phyloP scores from a whole-genome alignment of 2,113 vertebrate genomes.

The Atractosteus spatula region DNA sequence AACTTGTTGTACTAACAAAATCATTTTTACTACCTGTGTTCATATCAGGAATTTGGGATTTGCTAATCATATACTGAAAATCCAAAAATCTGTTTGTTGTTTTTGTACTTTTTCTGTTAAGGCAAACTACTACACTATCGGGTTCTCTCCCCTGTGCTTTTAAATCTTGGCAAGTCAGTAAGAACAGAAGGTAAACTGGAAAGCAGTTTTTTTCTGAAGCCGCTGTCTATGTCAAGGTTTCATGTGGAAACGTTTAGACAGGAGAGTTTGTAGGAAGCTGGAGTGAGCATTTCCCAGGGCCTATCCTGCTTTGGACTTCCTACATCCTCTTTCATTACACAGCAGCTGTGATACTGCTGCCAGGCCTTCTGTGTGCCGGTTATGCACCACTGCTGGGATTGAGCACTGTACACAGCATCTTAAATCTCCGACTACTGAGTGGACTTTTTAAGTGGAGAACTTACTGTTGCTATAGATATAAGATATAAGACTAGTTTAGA shows the following conservation, averaged over 20 bases:
- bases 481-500: conserved; percentile 1
- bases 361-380: conserved; percentile 12
- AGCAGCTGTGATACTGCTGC: background rate
- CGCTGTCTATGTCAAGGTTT: background rate
- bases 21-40: too few relatives aligned
- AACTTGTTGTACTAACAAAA: too few relatives aligned
- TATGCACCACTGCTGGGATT: background rate
- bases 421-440: too few relatives aligned
- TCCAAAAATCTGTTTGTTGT: too few relatives aligned
- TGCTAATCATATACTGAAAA: too few relatives aligned
- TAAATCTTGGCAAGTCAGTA: background rate
- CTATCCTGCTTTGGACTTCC: background rate
- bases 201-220: background rate
- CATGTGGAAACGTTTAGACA: conserved; percentile 27
- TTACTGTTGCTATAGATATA: background rate
- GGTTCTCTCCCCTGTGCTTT: background rate
- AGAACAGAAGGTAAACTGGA: background rate
- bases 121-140: too few relatives aligned
- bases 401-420: conserved; percentile 7
- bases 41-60: too few relatives aligned
- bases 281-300: background rate
- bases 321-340: conserved; percentile 23
- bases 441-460: too few relatives aligned
- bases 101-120: too few relatives aligned
- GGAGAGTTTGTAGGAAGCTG: background rate